Percentiles rank a stretch among this genome's conserved stretches.
These are phyloP conservation scores for Sminthurides aquaticus DNA, from an alignment of 2,888 invertebrate genomes.

Conservation along the genomic window DNA sequence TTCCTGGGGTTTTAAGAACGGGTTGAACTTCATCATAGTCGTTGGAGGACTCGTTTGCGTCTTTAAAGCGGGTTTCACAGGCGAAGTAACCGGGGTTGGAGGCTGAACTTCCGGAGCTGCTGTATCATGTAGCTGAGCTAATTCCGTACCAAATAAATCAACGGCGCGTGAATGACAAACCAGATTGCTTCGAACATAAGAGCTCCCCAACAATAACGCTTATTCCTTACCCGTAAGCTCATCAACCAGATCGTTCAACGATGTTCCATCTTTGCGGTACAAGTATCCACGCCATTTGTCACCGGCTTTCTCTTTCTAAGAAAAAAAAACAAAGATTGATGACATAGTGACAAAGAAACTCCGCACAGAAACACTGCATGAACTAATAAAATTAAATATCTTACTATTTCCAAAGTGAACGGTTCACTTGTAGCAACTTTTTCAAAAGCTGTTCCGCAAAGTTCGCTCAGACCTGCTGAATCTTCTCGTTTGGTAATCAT, in stretches of 20 bases:
- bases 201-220: not conserved
- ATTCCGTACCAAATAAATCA: too few relatives aligned
- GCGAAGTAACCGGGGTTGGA: not conserved
- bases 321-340: not conserved
- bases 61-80: not conserved
- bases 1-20: not conserved
- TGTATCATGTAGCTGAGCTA: too few relatives aligned
- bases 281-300: not conserved
- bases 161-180: too few relatives aligned
- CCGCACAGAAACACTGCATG: too few relatives aligned
- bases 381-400: not conserved
- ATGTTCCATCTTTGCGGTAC: not conserved
- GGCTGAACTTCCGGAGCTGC: not conserved
- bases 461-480: not conserved
- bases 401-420: not conserved
- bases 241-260: not conserved
- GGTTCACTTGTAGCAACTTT: not conserved
- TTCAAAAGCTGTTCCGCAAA: not conserved
- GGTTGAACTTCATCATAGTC: not conserved
- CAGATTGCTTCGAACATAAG: too few relatives aligned
- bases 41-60: not conserved
- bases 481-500: not conserved
- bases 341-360: not conserved
- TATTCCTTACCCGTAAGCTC: not conserved
- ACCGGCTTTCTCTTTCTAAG: not conserved